These are phyloP conservation scores for Mus musculus DNA, from an alignment of 2,113 vertebrate genomes.

Conservation along the genomic window GRCm39 chr5:35597501-35598000, in stretches of 20 bases:
- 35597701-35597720: background rate
- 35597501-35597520: background rate
- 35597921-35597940: background rate
- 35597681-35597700: background rate
- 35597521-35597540: too few species aligned
- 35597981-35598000: background rate
- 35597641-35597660: background rate
- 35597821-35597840: slow-evolving; percentile 65
- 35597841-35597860: slow-evolving; percentile 58
- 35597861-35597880: slow-evolving; percentile 16
- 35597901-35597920: background rate
- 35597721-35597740: slow-evolving; percentile 1
- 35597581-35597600: background rate
- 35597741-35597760: slow-evolving; percentile 49
- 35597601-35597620: background rate
- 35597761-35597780: slow-evolving; percentile 44
- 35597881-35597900: background rate
- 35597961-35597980: background rate
- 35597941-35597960: background rate
- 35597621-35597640: rapidly evolving
- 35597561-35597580: rapidly evolving
- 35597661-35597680: background rate
- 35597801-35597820: slow-evolving; percentile 79
- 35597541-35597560: too few species aligned
- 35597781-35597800: slow-evolving; percentile 67